Base-by-base conservation (phyloP, 2,888 invertebrate species). In the Leucophenga maculata region DNA sequence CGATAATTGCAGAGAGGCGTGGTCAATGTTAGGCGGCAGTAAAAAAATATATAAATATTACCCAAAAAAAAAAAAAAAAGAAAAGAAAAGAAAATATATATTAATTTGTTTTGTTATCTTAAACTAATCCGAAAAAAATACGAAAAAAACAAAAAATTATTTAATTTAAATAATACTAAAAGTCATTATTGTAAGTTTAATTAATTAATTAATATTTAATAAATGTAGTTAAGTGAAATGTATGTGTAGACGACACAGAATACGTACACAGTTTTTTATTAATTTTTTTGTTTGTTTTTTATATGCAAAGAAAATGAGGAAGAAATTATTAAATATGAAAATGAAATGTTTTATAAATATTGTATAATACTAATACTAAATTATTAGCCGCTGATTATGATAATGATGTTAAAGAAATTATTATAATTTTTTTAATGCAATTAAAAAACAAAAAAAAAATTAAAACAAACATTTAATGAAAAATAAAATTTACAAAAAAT, bases 121-220 rank as follows among this genome's bases (percentile, higher is more conserved):
- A 71, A 76, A 79, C 83, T 80, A 80, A 80, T 82, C 72, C 76
- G 72, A 66, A 82, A 46, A 46, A 46, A 72, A 77, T 75, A 70
- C 72, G 67, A 73, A 70, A 68, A 74, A 62, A 69, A 68, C 69
- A 70, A 74, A 73, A 78, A 80, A 82, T 79, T 81, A 81, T 82
- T 83, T 82, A 80, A 79, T 83, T 76, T 73, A 72, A 75, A 76
- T 75, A 77, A 81, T 87, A 87, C 87, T 87, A 87, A 87, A 87
- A 87, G 87, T 87, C 87, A 87, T 87, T 87, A 86, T 78, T 82
- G 74, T 87, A 86, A 87, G 87, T 84, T 86, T 82, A 84, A 84
- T 80, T 85, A 82, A 84, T 85, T 86, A 86, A 84, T 80, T 85
- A 83, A 84, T 85, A 77, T 78, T 76, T 80, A 76, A 78, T 77